These are phyloP conservation scores for Cepaea hortensis DNA, from an alignment of 2,888 invertebrate species.

Conservation along the genomic window DNA sequence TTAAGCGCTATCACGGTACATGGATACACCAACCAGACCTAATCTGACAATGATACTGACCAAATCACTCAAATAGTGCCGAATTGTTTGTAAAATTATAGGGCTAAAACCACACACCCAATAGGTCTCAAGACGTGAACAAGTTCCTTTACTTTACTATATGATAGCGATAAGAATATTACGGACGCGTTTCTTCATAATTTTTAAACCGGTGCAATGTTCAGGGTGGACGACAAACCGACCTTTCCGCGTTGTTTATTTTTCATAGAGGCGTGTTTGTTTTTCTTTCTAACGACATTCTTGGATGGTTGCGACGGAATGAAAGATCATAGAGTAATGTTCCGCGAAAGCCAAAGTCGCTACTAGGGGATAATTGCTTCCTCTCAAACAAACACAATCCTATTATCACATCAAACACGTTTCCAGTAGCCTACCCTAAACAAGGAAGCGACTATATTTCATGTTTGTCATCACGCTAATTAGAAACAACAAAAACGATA, in stretches of 20 bases:
- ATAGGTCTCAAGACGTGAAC: too few relatives aligned
- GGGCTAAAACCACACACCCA: too few relatives aligned
- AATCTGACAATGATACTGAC: too few relatives aligned
- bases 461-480: conserved; percentile 36
- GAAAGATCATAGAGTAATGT: conserved; percentile 32
- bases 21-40: too few relatives aligned
- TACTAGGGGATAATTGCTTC: conserved; percentile 25
- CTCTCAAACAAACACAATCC: conserved; percentile 32
- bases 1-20: too few relatives aligned
- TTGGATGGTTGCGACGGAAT: not conserved
- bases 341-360: conserved; percentile 22
- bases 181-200: too few relatives aligned
- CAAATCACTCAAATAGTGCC: too few relatives aligned
- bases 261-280: not conserved
- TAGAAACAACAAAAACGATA: conserved; percentile 35
- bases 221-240: too few relatives aligned
- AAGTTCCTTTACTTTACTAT: too few relatives aligned
- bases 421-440: conserved; percentile 1
- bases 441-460: conserved; percentile 31
- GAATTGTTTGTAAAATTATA: too few relatives aligned
- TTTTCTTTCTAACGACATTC: not conserved
- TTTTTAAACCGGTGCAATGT: too few relatives aligned
- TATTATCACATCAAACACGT: conserved; percentile 31
- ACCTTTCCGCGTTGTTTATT: not conserved
- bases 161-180: too few relatives aligned